Percentiles rank a stretch among this genome's conserved stretches.
phyloP scores from a whole-genome alignment of 2,797 vertebrate species.

The Cyprinella venusta region DNA sequence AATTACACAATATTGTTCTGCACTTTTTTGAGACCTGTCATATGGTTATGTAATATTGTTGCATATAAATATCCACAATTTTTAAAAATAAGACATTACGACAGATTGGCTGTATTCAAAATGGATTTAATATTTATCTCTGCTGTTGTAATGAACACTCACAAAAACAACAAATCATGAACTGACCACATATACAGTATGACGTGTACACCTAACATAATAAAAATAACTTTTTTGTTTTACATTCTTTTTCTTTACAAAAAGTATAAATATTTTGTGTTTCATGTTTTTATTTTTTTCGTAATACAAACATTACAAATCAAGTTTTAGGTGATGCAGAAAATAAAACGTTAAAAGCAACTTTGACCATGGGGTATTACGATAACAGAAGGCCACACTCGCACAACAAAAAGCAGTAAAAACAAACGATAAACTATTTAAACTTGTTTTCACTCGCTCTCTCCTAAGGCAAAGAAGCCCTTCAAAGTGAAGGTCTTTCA shows the following conservation, averaged over 20 bases:
- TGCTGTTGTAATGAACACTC: conserved; percentile 82
- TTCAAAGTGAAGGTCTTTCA: conserved; percentile 66
- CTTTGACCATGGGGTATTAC: conserved; percentile 79
- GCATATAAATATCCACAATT: neutral
- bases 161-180: conserved; percentile 91
- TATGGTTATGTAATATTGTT: neutral
- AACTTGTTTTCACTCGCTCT: conserved; percentile 57
- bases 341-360: conserved; percentile 90
- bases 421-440: conserved; percentile 46
- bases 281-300: conserved; percentile 79
- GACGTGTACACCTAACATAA: conserved; percentile 90
- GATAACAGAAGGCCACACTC: conserved; percentile 72
- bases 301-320: conserved; percentile 79
- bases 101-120: conserved; percentile 90
- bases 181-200: conserved; percentile 85
- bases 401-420: conserved; percentile 54
- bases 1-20: neutral
- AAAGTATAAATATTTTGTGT: conserved; percentile 92
- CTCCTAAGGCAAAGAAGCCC: conserved; percentile 63
- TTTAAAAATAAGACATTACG: conserved; percentile 66
- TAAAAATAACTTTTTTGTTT: conserved; percentile 92
- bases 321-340: conserved; percentile 79
- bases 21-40: neutral
- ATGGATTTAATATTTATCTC: conserved; percentile 85
- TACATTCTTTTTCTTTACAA: conserved; percentile 79